phyloP scores from a whole-genome alignment of 2,888 invertebrate species.

The Disparrhopalites patrizii region DNA sequence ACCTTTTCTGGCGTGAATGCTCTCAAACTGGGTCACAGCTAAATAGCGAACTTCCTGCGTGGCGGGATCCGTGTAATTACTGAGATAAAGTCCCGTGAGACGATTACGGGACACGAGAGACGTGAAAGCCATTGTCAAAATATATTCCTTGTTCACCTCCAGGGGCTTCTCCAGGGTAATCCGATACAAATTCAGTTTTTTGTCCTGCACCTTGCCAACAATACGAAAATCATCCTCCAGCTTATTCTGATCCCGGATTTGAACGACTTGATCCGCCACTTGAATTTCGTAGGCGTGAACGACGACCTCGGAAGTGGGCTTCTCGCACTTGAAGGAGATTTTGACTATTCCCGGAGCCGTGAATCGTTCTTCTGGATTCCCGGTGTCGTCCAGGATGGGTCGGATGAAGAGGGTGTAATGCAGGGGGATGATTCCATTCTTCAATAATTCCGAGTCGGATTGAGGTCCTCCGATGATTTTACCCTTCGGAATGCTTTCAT shows the following conservation, averaged over 20 bases:
- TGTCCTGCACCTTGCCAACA: background rate
- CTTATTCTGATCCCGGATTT: background rate
- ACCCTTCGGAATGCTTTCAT: constrained; percentile 10
- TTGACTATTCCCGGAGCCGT: constrained; percentile 26
- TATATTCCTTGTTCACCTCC: constrained; percentile 35
- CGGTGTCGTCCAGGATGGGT: constrained; percentile 32
- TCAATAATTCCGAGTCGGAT: background rate
- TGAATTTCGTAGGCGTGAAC: constrained; percentile 15
- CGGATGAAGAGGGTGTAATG: constrained; percentile 26
- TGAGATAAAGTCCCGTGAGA: constrained; percentile 42
- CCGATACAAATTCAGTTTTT: constrained; percentile 30
- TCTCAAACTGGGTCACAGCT: constrained; percentile 24
- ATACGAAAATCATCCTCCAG: background rate
- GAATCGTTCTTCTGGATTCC: constrained; percentile 20
- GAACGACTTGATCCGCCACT: background rate
- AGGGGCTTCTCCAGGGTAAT: constrained; percentile 32
- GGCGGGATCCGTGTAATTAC: constrained; percentile 35
- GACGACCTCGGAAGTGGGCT: constrained; percentile 8
- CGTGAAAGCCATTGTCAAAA: constrained; percentile 34
- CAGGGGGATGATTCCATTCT: constrained; percentile 25
- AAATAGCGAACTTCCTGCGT: constrained; percentile 16
- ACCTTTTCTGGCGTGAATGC: constrained; percentile 20
- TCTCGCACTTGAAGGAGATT: constrained; percentile 16
- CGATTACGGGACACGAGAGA: constrained; percentile 34
- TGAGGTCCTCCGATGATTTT: background rate